Evolutionary conservation across 2,888 invertebrate species (phyloP), one percentile per base, ranked within the genome.

Genomic region (Galeruca laticollis): DNA sequence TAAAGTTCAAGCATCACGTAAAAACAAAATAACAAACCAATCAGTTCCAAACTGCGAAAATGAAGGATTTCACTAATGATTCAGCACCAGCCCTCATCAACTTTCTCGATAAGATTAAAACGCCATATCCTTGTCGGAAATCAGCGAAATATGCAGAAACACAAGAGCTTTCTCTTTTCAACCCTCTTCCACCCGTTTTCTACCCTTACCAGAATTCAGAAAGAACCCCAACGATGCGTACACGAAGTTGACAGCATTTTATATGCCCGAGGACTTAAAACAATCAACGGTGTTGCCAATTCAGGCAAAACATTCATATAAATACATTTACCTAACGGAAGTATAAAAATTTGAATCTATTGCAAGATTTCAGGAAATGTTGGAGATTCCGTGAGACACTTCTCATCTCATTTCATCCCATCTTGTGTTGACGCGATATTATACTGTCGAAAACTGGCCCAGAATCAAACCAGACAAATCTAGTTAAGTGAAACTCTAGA

Each of bases 61-160:
- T 56, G 64, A 64, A 54, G 35, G 35, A 63, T 52, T 52, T 64
- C 64, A 43, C 37, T 64, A 64, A 59, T 66, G 59, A 66, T 66
- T 60, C 60, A 60, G 37, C 59, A 59, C 35, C 51, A 13, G 56
- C 49, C 63, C 33, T 63, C 31, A 57, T 57, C 35, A 57, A 57
- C 40, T 43, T 63, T 59, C n/a, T 40, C 56, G 56, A 69, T 69
- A 59, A 69, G 63, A 69, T 69, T 63, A 43, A 69, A 69, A 69
- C 51, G 68, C 59, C 63, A 43, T 69, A 69, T 69, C 62, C 61
- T 63, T 63, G 63, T 63, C 68, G 31, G 68, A 54, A 70, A 70
- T 70, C 70, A 70, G 70, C 65, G 70, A 66, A 70, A 70, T 70
- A 70, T 61, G 65, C 70, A 70, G 51, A 70, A 62, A 70, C 56